Base-by-base conservation (phyloP, 64 coral and sea anemone genomes). In the Pachyseris speciosa region DNA sequence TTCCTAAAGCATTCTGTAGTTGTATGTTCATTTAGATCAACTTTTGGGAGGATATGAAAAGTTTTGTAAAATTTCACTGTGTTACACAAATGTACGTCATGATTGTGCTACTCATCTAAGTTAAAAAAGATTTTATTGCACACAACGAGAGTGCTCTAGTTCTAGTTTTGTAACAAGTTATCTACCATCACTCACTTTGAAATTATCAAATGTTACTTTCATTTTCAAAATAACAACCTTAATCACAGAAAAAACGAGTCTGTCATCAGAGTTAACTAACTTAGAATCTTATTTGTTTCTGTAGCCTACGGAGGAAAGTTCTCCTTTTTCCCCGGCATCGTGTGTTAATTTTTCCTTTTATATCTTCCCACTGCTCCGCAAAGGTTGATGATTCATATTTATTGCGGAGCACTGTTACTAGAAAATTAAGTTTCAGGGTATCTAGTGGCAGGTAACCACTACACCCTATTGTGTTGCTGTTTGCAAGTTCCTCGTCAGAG, bases 131-230 rank as follows among this genome's bases (percentile, higher is more conserved):
- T n/a, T n/a, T n/a, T n/a, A n/a, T n/a, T n/a, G n/a, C n/a, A n/a
- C n/a, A n/a, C n/a, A n/a, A n/a, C n/a, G n/a, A n/a, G n/a, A n/a
- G n/a, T n/a, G n/a, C n/a, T n/a, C n/a, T n/a, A n/a, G n/a, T n/a
- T n/a, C n/a, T n/a, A n/a, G n/a, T n/a, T n/a, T n/a, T n/a, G n/a
- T n/a, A n/a, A n/a, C n/a, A n/a, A n/a, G n/a, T 44, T 43, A 44
- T 42, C 12, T 41, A 53, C 20, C 28, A 28, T 27, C 19, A 47
- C 86, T 76, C 25, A 74, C 86, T 88, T 88, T 76, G 52, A 44
- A 75, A 88, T 55, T 88, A 60, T 64, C 44, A 52, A 69, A n/a
- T 75, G 75, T 75, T 17, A 88, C 68, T 11, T 75, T 9, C 7
- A 47, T 47, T 47, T 7, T 47, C 44, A 47, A 47, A 47, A 47